Conservation (phyloP, 2,797 vertebrate genomes). For the Phataginus tetradactyla region DNA sequence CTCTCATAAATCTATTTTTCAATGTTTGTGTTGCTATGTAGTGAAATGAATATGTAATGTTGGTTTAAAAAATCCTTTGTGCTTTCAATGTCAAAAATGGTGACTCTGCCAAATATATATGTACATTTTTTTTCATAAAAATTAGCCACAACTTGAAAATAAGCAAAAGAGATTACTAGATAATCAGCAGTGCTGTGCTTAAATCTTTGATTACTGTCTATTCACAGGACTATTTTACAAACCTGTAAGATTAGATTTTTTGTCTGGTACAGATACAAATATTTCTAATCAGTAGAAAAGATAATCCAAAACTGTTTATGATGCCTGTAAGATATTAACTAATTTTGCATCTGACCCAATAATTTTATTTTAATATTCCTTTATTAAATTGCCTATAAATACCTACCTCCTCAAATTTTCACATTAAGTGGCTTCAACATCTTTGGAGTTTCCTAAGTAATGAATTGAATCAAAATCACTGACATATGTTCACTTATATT, state of each 20-base stretch:
- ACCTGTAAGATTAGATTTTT: slow-evolving; percentile 49
- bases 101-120: neutral
- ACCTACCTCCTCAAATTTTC: neutral
- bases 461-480: slow-evolving; percentile 49
- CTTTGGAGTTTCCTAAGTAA: neutral
- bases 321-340: slow-evolving; percentile 22
- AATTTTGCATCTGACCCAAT: slow-evolving; percentile 38
- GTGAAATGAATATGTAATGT: slow-evolving; percentile 42
- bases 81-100: neutral
- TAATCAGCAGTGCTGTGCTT: neutral
- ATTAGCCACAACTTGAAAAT: slow-evolving; percentile 41
- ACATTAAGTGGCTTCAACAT: slow-evolving; percentile 22
- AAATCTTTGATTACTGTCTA: slow-evolving; percentile 8
- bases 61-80: neutral
- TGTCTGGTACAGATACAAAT: neutral
- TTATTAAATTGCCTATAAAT: slow-evolving; percentile 51
- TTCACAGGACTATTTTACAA: slow-evolving; percentile 14
- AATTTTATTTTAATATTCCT: slow-evolving; percentile 12
- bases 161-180: neutral
- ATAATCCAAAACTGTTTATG: slow-evolving; percentile 34
- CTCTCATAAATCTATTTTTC: neutral
- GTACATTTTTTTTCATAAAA: slow-evolving; percentile 3
- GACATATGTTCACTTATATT: slow-evolving; percentile 27
- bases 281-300: slow-evolving; percentile 44
- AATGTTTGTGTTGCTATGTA: slow-evolving; percentile 10